Base-by-base conservation (phyloP, 2,888 invertebrate species). In the Euzetes globulus region DNA sequence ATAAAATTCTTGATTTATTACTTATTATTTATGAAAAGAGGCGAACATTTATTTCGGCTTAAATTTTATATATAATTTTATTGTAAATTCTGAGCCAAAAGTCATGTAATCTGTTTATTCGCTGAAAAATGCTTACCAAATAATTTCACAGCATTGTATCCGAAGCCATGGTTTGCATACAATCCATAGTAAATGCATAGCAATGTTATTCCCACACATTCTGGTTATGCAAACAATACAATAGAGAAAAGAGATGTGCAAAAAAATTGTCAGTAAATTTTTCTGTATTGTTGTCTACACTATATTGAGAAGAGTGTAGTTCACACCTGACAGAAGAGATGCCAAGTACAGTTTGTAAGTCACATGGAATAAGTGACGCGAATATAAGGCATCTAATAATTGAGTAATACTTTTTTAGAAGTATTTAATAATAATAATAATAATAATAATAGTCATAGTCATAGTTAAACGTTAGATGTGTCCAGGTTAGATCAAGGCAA, bases 281-380 rank as follows among this genome's bases (percentile, higher is more conserved):
- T 29, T 27, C 1, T 19, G 2, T 27, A 27, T 15, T 19, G 17
- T 11, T 58, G 19, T 58, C 22, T 19, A 27, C 19, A 15, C 6
- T 27, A 11, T n/a, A n/a, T 9, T 25, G 22, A 5, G 9, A 22
- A 25, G n/a, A 65, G 41, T 41, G 19, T 58, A 0, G 6, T 7
- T 50, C 29, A 71, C 33, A 72, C 74, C 74, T 58, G 74, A 41
- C 15, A 87, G 83, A 13, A 90, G 85, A 0, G 93, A 91, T 3
- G 86, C 80, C 50, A 91, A 86, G 81, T 90, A 95, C 80, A 95
- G 83, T 81, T 93, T 92, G 84, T 93, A 95, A 0, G 94, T 94
- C 1, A 91, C 87, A 82, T 95, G 94, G 52, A 94, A 86, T 0
- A 95, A 84, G 80, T 93, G 91, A 3, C 92, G 86, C 0, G 89